Percentiles rank a stretch among this genome's conserved stretches.
These are phyloP conservation scores for Perodicticus potto DNA, from an alignment of 2,797 vertebrate species.

Conservation along the genomic window DNA sequence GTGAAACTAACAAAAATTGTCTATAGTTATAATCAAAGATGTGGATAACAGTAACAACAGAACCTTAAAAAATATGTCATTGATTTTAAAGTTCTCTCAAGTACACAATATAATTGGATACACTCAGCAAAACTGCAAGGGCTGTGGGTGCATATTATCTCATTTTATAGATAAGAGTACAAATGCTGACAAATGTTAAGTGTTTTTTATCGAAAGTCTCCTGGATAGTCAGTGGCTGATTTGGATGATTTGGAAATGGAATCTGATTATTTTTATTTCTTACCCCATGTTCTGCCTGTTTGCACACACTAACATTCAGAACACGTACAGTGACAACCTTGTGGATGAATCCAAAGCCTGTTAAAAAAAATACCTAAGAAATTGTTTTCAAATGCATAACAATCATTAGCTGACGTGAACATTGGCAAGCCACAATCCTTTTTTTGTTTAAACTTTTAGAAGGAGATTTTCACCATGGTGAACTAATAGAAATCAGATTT, in stretches of 20 bases:
- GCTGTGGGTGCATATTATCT: neutral
- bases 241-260: neutral
- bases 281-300: neutral
- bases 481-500: slow-evolving; percentile 64
- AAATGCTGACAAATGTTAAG: neutral
- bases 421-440: neutral
- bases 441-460: slow-evolving; percentile 42
- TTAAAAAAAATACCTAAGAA: neutral
- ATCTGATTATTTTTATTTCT: neutral
- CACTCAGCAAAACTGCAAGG: neutral
- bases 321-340: neutral
- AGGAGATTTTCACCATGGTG: slow-evolving; percentile 26
- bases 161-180: neutral
- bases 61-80: neutral
- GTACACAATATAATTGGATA: neutral
- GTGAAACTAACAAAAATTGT: neutral
- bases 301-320: neutral
- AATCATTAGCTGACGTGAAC: neutral
- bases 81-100: neutral
- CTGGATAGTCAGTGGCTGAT: neutral
- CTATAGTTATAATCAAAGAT: neutral
- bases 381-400: neutral
- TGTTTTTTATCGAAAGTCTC: neutral
- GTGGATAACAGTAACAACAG: neutral
- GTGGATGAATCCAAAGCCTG: neutral